Evolutionary conservation across 2,888 invertebrate species (phyloP), one percentile per base, ranked within the genome.

Genomic region (Saturnia japonica): DNA sequence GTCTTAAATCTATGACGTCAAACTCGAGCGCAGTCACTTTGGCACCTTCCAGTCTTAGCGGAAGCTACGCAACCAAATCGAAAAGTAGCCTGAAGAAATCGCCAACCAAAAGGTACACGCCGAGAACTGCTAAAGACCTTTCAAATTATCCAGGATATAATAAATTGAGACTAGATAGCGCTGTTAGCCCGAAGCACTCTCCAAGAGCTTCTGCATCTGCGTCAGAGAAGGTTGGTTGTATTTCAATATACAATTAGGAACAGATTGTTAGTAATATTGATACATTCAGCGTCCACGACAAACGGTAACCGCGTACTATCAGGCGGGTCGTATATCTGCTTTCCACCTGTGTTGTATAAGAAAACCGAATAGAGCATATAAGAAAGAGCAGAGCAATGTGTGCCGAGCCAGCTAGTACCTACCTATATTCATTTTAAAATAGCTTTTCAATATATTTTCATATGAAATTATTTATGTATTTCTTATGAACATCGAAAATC

Each of bases 151-250:
- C 88, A 16, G 94, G 94, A 2, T 94, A 94, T 77, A 94, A 94
- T 75, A 94, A 94, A 72, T 75, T 94, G 74, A 88, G 94, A 70
- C 75, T 94, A 74, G 94, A 94, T 73, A 94, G 94, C 73, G 94
- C 94, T 34, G 83, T 90, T 16, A 94, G 94, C 74, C 94, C 94
- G 1, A 94, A 94, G 70, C 94, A 94, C 76, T 91, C 90, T 0
- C 93, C 94, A 0, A 85, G 89, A 72, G 79, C 87, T 0, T 77
- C 81, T 19, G 78, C 84, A 47, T 78, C 83, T 67, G 88, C 85
- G 28, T 78, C 82, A 72, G 93, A 93, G 72, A 94, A 94, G 86
- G 93, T 91, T 70, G 80, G 77, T 72, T 51, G 25, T 11, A 16
- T 60, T 22, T 22, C 22, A 47, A 19, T 19, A 3, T 19, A 47